Conservation (phyloP, 2,797 vertebrate species). For the Podarcis siculus region DNA sequence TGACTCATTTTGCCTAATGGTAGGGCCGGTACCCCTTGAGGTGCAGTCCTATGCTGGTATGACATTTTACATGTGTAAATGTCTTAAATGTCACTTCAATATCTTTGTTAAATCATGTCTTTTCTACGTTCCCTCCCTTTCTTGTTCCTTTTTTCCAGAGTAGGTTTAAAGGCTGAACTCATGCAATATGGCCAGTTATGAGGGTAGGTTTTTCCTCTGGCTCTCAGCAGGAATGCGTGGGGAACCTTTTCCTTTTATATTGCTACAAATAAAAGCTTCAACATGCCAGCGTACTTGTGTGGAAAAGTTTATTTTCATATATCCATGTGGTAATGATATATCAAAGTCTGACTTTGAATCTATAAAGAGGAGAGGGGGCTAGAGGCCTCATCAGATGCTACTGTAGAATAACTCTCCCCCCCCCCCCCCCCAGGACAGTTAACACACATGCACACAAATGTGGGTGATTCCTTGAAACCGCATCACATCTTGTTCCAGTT, state of each 20-base stretch:
- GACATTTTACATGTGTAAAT: neutral
- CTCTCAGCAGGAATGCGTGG: constrained; percentile 64
- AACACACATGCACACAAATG: constrained; percentile 29
- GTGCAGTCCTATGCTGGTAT: neutral
- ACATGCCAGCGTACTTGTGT: constrained; percentile 35
- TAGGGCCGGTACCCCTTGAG: neutral
- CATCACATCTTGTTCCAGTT: constrained; percentile 58
- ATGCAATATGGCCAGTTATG: constrained; percentile 64
- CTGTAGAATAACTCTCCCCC: constrained; percentile 47
- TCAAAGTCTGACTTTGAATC: constrained; percentile 70
- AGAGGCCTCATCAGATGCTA: constrained; percentile 45
- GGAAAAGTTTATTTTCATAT: constrained; percentile 70
- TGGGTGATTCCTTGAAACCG: constrained; percentile 68
- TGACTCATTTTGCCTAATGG: neutral
- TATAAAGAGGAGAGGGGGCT: constrained; percentile 59
- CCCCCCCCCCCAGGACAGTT: too few relatives aligned
- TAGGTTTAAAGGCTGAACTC: constrained; percentile 63
- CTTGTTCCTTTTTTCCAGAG: constrained; percentile 51
- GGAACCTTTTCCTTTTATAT: constrained; percentile 60
- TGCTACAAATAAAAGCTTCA: constrained; percentile 66
- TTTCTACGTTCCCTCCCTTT: neutral
- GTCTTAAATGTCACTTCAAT: neutral
- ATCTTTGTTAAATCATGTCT: neutral
- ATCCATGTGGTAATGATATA: constrained; percentile 73
- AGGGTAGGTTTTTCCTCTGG: constrained; percentile 67